Base-by-base conservation (phyloP, 2,113 vertebrate genomes). In the Aix galericulata region DNA sequence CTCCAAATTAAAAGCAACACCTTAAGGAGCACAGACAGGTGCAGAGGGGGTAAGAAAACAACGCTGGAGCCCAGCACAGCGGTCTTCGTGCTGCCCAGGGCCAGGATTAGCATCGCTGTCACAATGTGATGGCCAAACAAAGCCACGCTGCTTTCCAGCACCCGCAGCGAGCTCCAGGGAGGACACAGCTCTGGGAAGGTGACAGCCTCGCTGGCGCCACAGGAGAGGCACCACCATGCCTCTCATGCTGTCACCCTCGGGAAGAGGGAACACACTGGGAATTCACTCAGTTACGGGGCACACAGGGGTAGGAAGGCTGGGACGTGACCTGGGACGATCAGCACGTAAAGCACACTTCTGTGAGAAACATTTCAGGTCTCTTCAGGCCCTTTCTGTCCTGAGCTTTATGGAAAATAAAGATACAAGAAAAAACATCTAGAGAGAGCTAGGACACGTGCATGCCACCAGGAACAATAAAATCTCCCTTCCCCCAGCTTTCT, bases 21-120 rank as follows among this genome's bases (percentile, higher is more conserved):
- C 20, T 80, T 36, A 11, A 34, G 17, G 22, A 44, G 22, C 79
- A 42, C 7, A 60, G 26, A 58, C 8, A 29, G 3, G 50, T 4
- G 27, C 1, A 17, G 13, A 8, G 27, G 0, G 9, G 31, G 2
- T 0, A 17, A 44, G 13, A 67, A 17, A 3, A 2, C 74, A 50
- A 18, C 7, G 2, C 4, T 11, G 32, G 11, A 64, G 44, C 6
- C 17, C 71, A 58, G 25, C 25, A 62, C 25, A 50, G n/a, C 73
- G 81, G 53, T 5, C 21, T 16, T 44, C 26, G 10, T 0, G 3
- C 14, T 26, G 32, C 66, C 34, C 34, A 72, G 23, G 71, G 38
- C 23, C 59, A 63, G 36, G 3, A 11, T 27, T 20, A 50, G 5
- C 22, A 58, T 6, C 21, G 7, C 62, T 68, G 69, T 13, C 13